These are phyloP conservation scores for Drosophila subsilvestris DNA, from an alignment of 2,888 invertebrate species.

Conservation along the genomic window DNA sequence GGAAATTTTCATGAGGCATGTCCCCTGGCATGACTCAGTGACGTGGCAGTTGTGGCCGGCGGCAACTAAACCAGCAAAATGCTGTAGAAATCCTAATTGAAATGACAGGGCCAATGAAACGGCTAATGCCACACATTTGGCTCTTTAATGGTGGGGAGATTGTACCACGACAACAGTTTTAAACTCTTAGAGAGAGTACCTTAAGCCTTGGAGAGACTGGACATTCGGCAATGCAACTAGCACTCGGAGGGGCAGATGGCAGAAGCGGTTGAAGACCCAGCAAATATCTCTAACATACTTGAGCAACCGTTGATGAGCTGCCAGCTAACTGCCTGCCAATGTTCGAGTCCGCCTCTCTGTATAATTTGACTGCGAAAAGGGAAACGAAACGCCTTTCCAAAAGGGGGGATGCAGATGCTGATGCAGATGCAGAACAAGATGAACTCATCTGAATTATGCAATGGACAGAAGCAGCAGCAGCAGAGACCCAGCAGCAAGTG, in stretches of 20 bases:
- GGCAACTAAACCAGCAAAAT: slow-evolving; percentile 8
- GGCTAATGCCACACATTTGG: slow-evolving; percentile 24
- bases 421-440: slow-evolving; percentile 23
- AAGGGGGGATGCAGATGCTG: neutral
- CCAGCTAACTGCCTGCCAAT: slow-evolving; percentile 8
- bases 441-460: slow-evolving; percentile 50
- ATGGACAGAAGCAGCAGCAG: slow-evolving; percentile 28
- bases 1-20: slow-evolving; percentile 35
- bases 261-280: too few relatives aligned
- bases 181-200: slow-evolving; percentile 1
- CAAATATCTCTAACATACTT: slow-evolving; percentile 25
- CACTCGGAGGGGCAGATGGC: slow-evolving; percentile 4
- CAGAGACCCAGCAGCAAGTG: slow-evolving; percentile 19
- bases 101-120: slow-evolving; percentile 38
- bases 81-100: slow-evolving; percentile 26
- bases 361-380: slow-evolving; percentile 16
- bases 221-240: slow-evolving; percentile 51
- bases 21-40: slow-evolving; percentile 22
- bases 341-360: slow-evolving; percentile 30
- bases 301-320: slow-evolving; percentile 39
- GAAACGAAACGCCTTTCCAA: neutral
- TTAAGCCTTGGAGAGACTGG: slow-evolving; percentile 1
- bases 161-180: neutral
- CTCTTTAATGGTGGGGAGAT: slow-evolving; percentile 6
- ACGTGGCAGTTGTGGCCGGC: slow-evolving; percentile 27